Evolutionary conservation across 2,888 invertebrate genomes (phyloP).

Genomic region (Liodrosophila aerea): DNA sequence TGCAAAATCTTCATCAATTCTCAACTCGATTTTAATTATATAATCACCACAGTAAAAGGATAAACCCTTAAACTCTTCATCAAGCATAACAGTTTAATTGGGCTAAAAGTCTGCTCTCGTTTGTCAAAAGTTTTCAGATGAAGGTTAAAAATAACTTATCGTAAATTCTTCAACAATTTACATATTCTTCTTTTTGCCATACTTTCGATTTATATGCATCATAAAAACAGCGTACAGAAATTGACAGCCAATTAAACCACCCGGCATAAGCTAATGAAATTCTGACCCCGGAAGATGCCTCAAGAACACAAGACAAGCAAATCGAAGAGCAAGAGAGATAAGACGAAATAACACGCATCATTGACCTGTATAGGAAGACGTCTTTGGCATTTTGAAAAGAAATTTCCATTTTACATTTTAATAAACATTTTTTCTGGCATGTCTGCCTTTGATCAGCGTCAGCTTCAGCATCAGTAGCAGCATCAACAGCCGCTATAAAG

Average conservation of each 20-base stretch:
- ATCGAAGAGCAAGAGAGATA: neutral
- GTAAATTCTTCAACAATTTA: conserved; percentile 21
- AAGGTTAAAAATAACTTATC: conserved; percentile 9
- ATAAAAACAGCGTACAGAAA: conserved; percentile 24
- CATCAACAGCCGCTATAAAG: conserved; percentile 32
- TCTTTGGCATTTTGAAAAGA: conserved; percentile 20
- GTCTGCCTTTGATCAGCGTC: conserved; percentile 55
- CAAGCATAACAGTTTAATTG: too few species aligned
- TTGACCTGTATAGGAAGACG: conserved; percentile 28
- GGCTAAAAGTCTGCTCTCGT: neutral
- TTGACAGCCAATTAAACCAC: conserved; percentile 55
- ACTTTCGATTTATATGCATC: conserved; percentile 42
- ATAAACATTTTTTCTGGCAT: conserved; percentile 40
- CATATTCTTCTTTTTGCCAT: conserved; percentile 41
- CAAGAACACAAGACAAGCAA: too few species aligned
- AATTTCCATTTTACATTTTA: conserved; percentile 52
- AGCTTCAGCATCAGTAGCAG: conserved; percentile 7
- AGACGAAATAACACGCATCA: conserved; percentile 41
- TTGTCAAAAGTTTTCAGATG: conserved; percentile 22
- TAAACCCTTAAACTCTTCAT: conserved; percentile 1
- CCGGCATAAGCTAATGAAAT: conserved; percentile 52
- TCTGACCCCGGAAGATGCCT: conserved; percentile 18
- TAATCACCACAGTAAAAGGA: conserved; percentile 12
- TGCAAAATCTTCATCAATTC: neutral
- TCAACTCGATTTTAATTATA: neutral